Base-by-base conservation (phyloP, 2,113 vertebrate species). In the Pseudopipra pipra region DNA sequence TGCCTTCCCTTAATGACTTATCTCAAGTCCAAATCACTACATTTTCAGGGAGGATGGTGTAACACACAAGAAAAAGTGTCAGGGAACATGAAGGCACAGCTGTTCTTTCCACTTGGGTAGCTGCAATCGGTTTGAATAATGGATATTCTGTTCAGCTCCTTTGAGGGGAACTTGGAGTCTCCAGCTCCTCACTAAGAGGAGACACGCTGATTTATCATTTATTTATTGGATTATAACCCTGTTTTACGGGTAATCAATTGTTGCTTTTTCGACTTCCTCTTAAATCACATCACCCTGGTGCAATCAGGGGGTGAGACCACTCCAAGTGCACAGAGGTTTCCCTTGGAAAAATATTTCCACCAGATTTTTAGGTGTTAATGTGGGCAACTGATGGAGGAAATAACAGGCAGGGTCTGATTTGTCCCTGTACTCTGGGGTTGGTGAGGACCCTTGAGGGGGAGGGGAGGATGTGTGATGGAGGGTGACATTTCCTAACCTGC, bases 71-170 rank as follows among this genome's bases (percentile, higher is more conserved):
- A 9, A 86, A 62, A 93, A 92, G 93, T 92, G 95, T 86, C 80
- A 81, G 94, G 75, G 39, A 95, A 89, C 28, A 41, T 7, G 76
- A 89, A 95, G 91, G 91, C 91, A 63, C 87, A 94, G 89, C 95
- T 95, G 95, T 59, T 79, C 58, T 93, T 95, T 96, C 96, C 91
- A 80, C 95, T 91, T 49, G 88, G 85, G 83, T 96, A 83, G 85
- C 85, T 46, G 66, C 1, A 0, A 88, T 88, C 2, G 0, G 33
- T 71, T 95, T 66, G 80, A 85, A 96, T 97, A 95, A 96, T 93
- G 87, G 89, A 84, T 94, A 79, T 90, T 91, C 79, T 94, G 76
- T 83, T 91, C 83, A 39, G 76, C 37, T 93, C 87, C 89, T 94
- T 76, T 1, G 1, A 95, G 85, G 66, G 84, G 46, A 89, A 11